Evolutionary conservation across 2,888 invertebrate genomes (phyloP).

Genomic region (Scaptomyza caliginosa): DNA sequence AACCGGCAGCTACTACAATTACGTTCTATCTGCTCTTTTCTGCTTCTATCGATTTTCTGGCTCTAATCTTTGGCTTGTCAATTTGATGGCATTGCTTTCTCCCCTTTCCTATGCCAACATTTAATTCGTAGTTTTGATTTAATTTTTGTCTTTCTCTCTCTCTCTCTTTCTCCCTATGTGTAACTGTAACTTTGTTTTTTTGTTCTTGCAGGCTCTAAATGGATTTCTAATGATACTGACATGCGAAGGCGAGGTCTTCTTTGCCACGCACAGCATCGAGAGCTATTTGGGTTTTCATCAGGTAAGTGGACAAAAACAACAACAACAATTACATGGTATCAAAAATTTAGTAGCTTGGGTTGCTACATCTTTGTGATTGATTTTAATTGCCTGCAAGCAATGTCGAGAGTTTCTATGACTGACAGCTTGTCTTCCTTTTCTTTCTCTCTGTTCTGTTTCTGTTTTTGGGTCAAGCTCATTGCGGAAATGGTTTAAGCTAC

Average conservation of each 20-base stretch:
- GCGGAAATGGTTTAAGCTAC: slow-evolving; percentile 51
- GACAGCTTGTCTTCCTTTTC: slow-evolving; percentile 13
- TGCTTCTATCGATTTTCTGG: slow-evolving; percentile 47
- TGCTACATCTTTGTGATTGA: slow-evolving; percentile 61
- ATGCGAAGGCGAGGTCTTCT: slow-evolving; percentile 99
- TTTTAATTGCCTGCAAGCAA: slow-evolving; percentile 64
- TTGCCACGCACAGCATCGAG: slow-evolving; percentile 99
- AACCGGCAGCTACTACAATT: slow-evolving; percentile 67
- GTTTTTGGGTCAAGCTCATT: slow-evolving; percentile 66
- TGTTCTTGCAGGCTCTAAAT: slow-evolving; percentile 93
- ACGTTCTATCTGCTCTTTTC: slow-evolving; percentile 13
- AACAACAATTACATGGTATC: slow-evolving; percentile 4
- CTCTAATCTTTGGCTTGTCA: slow-evolving; percentile 38
- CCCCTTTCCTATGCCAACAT: slow-evolving; percentile 36
- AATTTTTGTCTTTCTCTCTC: slow-evolving; percentile 48
- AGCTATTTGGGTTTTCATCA: slow-evolving; percentile 99
- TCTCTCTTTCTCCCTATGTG: background rate
- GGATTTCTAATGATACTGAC: slow-evolving; percentile 99
- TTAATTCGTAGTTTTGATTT: slow-evolving; percentile 76
- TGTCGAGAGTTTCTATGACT: slow-evolving; percentile 38
- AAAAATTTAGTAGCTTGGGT: slow-evolving; percentile 11
- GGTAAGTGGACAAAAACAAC: slow-evolving; percentile 86
- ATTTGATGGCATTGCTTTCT: slow-evolving; percentile 30
- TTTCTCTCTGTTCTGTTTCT: slow-evolving; percentile 43
- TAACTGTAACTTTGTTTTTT: slow-evolving; percentile 28